Conservation (phyloP, 2,797 vertebrate genomes). For the Brachyrhaphis roseni region DNA sequence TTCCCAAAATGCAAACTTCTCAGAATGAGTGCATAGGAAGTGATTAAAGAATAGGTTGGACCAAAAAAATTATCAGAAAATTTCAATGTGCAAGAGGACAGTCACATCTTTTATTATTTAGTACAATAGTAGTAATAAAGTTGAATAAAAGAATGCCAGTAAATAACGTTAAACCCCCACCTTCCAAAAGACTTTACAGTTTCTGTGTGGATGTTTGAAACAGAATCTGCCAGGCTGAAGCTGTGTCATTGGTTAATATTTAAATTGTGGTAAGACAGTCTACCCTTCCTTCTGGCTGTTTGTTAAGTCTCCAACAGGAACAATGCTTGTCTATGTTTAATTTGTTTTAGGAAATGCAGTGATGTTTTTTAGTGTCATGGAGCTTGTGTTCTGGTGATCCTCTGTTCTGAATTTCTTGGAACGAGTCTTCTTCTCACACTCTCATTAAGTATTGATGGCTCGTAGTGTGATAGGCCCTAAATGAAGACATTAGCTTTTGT, state of each 20-base stretch:
- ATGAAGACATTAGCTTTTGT: conserved; percentile 30
- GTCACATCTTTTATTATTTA: background rate
- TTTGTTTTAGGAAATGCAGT: background rate
- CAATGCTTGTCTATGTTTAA: background rate
- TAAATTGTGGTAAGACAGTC: conserved; percentile 19
- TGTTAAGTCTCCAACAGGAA: background rate
- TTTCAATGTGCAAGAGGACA: background rate
- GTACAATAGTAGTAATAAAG: background rate
- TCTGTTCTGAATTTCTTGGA: conserved; percentile 4
- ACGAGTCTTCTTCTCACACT: conserved; percentile 14
- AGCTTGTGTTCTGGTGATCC: background rate
- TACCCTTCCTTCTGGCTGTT: background rate
- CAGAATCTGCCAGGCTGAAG: conserved; percentile 1
- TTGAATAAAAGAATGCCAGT: background rate
- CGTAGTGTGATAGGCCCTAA: conserved; percentile 26
- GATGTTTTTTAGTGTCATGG: background rate
- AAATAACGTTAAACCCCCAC: background rate
- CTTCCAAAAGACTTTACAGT: background rate
- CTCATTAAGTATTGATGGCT: conserved; percentile 45
- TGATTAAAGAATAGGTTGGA: background rate
- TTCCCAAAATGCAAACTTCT: background rate
- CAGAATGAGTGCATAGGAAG: background rate
- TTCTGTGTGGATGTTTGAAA: conserved; percentile 8
- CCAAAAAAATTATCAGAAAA: background rate
- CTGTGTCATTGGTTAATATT: conserved; percentile 20